These are phyloP conservation scores for Tipula unca DNA, from an alignment of 2,888 invertebrate genomes.

Conservation along the genomic window DNA sequence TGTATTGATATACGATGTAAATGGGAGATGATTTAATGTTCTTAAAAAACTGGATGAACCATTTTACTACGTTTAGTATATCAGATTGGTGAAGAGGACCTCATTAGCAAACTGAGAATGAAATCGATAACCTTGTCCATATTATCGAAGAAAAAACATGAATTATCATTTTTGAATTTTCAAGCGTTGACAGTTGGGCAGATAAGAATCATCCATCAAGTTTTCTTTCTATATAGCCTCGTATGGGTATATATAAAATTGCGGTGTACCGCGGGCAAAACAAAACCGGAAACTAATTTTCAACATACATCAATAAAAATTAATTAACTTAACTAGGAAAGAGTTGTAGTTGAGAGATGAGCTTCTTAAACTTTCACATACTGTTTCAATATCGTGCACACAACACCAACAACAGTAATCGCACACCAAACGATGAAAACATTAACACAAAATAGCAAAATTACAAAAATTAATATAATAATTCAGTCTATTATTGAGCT, in stretches of 20 bases:
- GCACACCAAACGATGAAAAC: background rate
- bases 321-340: constrained; percentile 4
- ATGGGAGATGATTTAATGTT: no score
- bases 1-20: no score
- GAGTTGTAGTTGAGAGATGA: background rate
- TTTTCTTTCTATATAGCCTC: background rate
- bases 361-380: background rate
- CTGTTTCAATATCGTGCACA: background rate
- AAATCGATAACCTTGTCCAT: no score
- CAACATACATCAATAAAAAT: background rate
- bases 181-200: no score
- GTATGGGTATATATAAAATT: background rate
- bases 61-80: no score
- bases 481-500: background rate
- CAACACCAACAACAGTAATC: background rate
- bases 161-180: no score
- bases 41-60: no score
- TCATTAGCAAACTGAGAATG: no score
- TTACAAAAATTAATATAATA: background rate
- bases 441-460: background rate
- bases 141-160: no score
- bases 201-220: no score
- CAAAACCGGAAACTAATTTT: background rate
- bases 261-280: background rate
- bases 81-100: no score